Conservation (phyloP, 1,140 invertebrate species). For the Trinorchestia longiramus region DNA sequence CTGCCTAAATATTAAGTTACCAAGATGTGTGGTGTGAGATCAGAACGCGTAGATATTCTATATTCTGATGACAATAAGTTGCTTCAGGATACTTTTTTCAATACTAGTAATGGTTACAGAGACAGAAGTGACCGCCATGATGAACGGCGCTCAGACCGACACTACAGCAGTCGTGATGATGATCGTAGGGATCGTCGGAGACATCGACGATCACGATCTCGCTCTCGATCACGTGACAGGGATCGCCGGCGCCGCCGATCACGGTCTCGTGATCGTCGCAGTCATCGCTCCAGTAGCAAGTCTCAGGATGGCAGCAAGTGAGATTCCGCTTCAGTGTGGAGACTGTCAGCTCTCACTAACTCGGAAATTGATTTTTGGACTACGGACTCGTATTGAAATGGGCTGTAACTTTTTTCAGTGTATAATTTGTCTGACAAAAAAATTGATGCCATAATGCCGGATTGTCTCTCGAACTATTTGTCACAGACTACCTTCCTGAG, state of each 20-base stretch:
- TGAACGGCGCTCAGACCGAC: slow-evolving; percentile 54
- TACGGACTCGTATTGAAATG: background rate
- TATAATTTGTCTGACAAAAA: too few relatives aligned
- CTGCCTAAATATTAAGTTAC: too few relatives aligned
- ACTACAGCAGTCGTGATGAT: slow-evolving; percentile 64
- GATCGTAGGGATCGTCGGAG: slow-evolving; percentile 65
- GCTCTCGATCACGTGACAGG: slow-evolving; percentile 61
- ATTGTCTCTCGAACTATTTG: too few relatives aligned
- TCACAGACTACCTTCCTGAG: too few relatives aligned
- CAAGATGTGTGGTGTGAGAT: too few relatives aligned
- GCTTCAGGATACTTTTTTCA: too few relatives aligned
- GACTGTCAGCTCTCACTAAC: background rate
- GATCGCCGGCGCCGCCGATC: slow-evolving; percentile 63
- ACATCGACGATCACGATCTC: slow-evolving; percentile 62
- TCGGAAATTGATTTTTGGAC: background rate
- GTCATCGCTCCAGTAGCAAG: slow-evolving; percentile 64
- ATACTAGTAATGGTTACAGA: too few relatives aligned
- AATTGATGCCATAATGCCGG: too few relatives aligned
- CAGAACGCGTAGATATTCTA: too few relatives aligned
- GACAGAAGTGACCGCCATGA: slow-evolving; percentile 67
- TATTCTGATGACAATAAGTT: too few relatives aligned
- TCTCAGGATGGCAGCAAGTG: slow-evolving; percentile 60
- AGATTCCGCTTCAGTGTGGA: background rate
- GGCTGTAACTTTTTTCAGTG: background rate
- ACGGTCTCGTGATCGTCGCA: slow-evolving; percentile 67